Conservation (phyloP, 2,888 invertebrate genomes). For the Galerucella pusilla region DNA sequence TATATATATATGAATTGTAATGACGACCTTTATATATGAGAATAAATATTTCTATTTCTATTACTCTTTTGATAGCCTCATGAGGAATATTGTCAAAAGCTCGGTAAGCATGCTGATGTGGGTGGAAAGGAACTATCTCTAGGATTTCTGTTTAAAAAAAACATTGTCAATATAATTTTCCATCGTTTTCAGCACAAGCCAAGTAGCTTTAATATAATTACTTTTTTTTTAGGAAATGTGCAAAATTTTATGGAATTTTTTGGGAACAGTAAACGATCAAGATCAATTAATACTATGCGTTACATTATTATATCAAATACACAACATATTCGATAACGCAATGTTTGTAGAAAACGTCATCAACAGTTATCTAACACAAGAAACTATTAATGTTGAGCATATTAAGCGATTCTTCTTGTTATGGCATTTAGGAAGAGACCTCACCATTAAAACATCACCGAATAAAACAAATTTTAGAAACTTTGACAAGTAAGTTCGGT, state of each 20-base stretch:
- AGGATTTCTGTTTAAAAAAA: too few species aligned
- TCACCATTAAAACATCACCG: slow-evolving; percentile 67
- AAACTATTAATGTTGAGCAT: slow-evolving; percentile 68
- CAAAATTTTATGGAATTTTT: slow-evolving; percentile 77
- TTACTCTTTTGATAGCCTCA: too few species aligned
- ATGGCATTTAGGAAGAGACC: slow-evolving; percentile 83
- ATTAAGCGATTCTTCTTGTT: slow-evolving; percentile 75
- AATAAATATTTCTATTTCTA: too few species aligned
- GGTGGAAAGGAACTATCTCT: too few species aligned
- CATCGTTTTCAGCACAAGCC: too few species aligned
- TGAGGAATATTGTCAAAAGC: too few species aligned
- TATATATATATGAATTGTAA: too few species aligned
- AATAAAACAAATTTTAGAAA: slow-evolving; percentile 65
- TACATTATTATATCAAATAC: slow-evolving; percentile 80
- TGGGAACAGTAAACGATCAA: slow-evolving; percentile 70
- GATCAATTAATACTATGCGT: slow-evolving; percentile 73
- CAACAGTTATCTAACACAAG: slow-evolving; percentile 66
- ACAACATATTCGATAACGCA: slow-evolving; percentile 73
- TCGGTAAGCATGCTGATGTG: too few species aligned
- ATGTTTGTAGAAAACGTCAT: slow-evolving; percentile 78
- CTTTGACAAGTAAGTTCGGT: slow-evolving; percentile 70
- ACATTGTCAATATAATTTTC: too few species aligned
- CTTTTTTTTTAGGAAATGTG: slow-evolving; percentile 69
- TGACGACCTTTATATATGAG: too few species aligned
- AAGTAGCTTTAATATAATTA: too few species aligned